phyloP scores from a whole-genome alignment of 2,888 invertebrate species.

The Imbricaverruca yamaguchii region DNA sequence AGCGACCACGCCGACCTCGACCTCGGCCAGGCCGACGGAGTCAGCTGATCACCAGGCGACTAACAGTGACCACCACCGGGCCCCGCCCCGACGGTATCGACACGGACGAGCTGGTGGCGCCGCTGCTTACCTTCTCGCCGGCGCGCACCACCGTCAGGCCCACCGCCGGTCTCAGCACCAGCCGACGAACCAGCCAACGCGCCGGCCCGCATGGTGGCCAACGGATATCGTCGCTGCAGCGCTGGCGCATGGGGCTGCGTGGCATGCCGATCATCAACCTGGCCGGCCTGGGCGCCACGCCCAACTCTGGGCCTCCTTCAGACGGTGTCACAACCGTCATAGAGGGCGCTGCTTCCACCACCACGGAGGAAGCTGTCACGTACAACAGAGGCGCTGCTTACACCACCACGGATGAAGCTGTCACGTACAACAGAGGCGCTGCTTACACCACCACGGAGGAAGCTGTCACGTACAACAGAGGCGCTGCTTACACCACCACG shows the following conservation, averaged over 20 bases:
- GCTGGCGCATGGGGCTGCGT: not conserved
- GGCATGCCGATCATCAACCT: not conserved
- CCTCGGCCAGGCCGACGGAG: not conserved
- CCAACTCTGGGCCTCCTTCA: not conserved
- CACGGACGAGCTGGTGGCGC: slow-evolving; percentile 26
- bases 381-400: no score
- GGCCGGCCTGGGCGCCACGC: not conserved
- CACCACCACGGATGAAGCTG: no score
- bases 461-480: no score
- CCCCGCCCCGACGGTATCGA: slow-evolving; percentile 21
- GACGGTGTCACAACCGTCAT: not conserved
- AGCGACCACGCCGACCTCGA: not conserved
- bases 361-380: not conserved
- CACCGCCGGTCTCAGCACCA: not conserved
- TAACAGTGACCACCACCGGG: not conserved
- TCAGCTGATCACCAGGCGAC: not conserved
- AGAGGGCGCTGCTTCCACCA: not conserved
- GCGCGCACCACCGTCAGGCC: not conserved
- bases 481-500: no score
- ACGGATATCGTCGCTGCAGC: not conserved
- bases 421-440: no score
- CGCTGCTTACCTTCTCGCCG: slow-evolving; percentile 12
- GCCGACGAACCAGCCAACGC: not conserved
- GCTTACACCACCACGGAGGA: no score
- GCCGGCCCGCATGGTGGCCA: not conserved